phyloP scores from a whole-genome alignment of 2,113 vertebrate genomes.

The Ploceus nigricollis region DNA sequence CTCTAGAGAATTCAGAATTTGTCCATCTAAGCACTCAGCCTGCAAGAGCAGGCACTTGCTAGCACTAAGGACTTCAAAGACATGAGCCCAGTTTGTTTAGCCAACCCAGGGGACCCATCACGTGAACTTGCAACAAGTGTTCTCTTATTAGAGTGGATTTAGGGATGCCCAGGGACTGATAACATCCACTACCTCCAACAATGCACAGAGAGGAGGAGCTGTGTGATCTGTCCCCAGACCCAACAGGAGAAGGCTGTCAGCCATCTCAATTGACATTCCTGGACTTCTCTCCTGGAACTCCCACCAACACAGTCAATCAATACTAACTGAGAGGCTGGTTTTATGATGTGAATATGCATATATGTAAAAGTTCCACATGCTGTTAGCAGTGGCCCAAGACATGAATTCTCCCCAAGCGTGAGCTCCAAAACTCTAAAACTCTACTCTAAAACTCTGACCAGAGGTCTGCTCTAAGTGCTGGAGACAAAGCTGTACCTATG shows the following conservation, averaged over 20 bases:
- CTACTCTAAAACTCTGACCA: not conserved
- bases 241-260: not conserved
- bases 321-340: not conserved
- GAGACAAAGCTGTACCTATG: not conserved
- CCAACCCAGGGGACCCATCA: not conserved
- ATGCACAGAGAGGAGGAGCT: fast-evolving
- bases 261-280: not conserved
- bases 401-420: not conserved
- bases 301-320: not conserved
- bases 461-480: not conserved
- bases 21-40: not conserved
- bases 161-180: not conserved
- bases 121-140: not conserved
- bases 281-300: not conserved
- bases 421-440: not conserved
- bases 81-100: not conserved
- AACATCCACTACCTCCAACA: not conserved
- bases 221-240: not conserved
- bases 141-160: not conserved
- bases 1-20: slow-evolving; percentile 11
- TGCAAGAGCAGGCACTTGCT: not conserved
- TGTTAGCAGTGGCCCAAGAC: not conserved
- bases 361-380: not conserved
- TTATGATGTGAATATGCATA: not conserved
- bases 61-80: not conserved